Percentiles rank a stretch among this genome's conserved stretches.
Evolutionary conservation across 37 sponge, comb jelly and placozoan species (phyloP).

Genomic region (Geodia barretti): DNA sequence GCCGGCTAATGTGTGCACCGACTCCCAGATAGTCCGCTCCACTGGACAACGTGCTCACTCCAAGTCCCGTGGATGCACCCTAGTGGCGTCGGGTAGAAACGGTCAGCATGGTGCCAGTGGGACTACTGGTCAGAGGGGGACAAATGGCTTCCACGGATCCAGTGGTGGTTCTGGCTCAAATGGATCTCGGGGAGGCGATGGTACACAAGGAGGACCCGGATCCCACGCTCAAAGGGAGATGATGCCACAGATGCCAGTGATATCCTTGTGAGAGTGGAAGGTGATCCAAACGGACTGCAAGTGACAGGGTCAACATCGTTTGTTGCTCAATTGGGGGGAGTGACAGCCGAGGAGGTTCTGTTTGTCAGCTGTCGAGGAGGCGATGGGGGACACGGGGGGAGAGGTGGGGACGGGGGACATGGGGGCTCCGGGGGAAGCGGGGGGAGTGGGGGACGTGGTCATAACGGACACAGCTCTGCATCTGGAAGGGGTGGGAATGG

Average conservation of each 20-base stretch:
- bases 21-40: constrained; percentile 16
- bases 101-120: constrained; percentile 56
- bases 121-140: constrained; percentile 36
- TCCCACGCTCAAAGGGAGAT: constrained; percentile 38
- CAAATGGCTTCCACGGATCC: constrained; percentile 23
- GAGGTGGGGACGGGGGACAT: constrained; percentile 75
- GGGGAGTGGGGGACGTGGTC: constrained; percentile 57
- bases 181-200: constrained; percentile 67
- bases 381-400: constrained; percentile 77
- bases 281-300: constrained; percentile 51
- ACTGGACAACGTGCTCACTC: constrained; percentile 62
- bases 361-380: constrained; percentile 78
- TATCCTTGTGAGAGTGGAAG: constrained; percentile 47
- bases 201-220: constrained; percentile 64
- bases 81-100: constrained; percentile 59
- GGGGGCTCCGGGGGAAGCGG: constrained; percentile 75
- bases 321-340: constrained; percentile 63
- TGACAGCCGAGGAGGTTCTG: constrained; percentile 52
- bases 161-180: constrained; percentile 49
- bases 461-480: constrained; percentile 35
- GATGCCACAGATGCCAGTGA: constrained; percentile 84
- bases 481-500: constrained; percentile 70
- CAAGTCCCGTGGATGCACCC: constrained; percentile 51
- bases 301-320: constrained; percentile 45
- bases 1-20: constrained; percentile 30